phyloP scores from a whole-genome alignment of 2,888 invertebrate genomes.

The Apamea sordens region DNA sequence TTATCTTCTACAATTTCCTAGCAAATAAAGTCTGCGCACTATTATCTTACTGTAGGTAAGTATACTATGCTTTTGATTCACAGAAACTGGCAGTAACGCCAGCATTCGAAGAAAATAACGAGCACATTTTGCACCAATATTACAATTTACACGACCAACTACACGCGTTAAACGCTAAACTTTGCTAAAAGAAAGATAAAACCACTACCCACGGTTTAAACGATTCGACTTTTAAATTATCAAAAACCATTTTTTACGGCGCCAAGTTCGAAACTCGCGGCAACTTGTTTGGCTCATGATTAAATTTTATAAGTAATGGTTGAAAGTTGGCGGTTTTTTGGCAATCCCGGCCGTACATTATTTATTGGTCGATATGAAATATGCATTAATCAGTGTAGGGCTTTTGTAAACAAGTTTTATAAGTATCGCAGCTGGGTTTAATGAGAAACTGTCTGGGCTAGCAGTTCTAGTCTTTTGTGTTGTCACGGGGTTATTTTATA shows the following conservation, averaged over 20 bases:
- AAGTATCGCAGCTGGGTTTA: slow-evolving; percentile 71
- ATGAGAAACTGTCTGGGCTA: slow-evolving; percentile 61
- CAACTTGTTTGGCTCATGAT: slow-evolving; percentile 80
- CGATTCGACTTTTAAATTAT: slow-evolving; percentile 49
- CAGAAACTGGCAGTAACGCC: neutral
- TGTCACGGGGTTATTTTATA: neutral
- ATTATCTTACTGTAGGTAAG: neutral
- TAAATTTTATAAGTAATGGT: slow-evolving; percentile 86
- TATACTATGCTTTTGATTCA: neutral
- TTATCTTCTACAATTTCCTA: neutral
- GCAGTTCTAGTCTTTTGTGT: slow-evolving; percentile 23
- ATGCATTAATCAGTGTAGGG: slow-evolving; percentile 79
- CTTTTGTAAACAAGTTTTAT: slow-evolving; percentile 78
- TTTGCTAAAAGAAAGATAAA: slow-evolving; percentile 14
- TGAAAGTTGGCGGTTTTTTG: slow-evolving; percentile 80
- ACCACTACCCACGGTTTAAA: slow-evolving; percentile 15
- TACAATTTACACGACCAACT: slow-evolving; percentile 28
- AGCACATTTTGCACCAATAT: slow-evolving; percentile 33
- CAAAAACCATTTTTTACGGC: slow-evolving; percentile 48
- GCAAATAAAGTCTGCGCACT: neutral
- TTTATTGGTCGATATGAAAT: slow-evolving; percentile 83
- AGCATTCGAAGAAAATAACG: slow-evolving; percentile 13
- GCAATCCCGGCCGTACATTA: slow-evolving; percentile 77
- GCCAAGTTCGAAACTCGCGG: slow-evolving; percentile 55
- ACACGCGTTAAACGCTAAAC: slow-evolving; percentile 20